Evolutionary conservation across 2,888 invertebrate species (phyloP).

Genomic region (Agonopterix subpropinquella): DNA sequence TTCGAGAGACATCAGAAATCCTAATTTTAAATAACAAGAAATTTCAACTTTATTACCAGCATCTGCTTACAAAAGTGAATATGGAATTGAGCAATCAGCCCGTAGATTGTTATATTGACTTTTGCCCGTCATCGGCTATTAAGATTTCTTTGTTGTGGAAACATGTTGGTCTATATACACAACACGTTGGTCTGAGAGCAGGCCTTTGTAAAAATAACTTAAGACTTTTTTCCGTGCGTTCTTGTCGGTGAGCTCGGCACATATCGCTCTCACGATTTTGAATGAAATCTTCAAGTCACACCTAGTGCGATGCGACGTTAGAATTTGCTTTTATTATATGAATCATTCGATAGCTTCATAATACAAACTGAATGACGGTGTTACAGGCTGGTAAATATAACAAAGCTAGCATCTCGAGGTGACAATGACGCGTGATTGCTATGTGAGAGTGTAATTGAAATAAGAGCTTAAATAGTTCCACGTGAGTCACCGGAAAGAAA

Average conservation of each 20-base stretch:
- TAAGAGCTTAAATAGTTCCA: conserved; percentile 46
- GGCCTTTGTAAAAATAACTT: conserved; percentile 62
- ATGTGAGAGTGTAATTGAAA: conserved; percentile 65
- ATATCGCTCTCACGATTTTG: conserved; percentile 66
- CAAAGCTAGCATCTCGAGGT: conserved; percentile 52
- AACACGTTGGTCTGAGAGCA: conserved; percentile 62
- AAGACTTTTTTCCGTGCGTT: conserved; percentile 48
- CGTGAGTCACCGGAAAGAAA: conserved; percentile 55
- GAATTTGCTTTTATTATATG: conserved; percentile 67
- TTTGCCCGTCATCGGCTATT: conserved; percentile 73
- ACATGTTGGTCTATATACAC: conserved; percentile 75
- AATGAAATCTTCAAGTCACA: conserved; percentile 69
- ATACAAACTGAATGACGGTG: conserved; percentile 53
- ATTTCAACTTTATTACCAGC: conserved; percentile 39
- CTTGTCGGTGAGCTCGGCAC: conserved; percentile 42
- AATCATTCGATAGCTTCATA: conserved; percentile 68
- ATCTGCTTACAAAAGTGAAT: conserved; percentile 27
- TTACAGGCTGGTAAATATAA: conserved; percentile 48
- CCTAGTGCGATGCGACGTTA: conserved; percentile 56
- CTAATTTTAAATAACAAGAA: conserved; percentile 32
- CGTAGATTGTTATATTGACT: conserved; percentile 69
- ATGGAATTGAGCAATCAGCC: conserved; percentile 68
- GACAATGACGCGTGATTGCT: conserved; percentile 71
- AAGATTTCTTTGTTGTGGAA: conserved; percentile 74
- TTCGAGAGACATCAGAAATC: conserved; percentile 46